A percentile compares a stretch with the other conserved stretches of the same genome.
Evolutionary conservation across 2,888 invertebrate genomes (phyloP).

Genomic region (Folsomia manolachei): DNA sequence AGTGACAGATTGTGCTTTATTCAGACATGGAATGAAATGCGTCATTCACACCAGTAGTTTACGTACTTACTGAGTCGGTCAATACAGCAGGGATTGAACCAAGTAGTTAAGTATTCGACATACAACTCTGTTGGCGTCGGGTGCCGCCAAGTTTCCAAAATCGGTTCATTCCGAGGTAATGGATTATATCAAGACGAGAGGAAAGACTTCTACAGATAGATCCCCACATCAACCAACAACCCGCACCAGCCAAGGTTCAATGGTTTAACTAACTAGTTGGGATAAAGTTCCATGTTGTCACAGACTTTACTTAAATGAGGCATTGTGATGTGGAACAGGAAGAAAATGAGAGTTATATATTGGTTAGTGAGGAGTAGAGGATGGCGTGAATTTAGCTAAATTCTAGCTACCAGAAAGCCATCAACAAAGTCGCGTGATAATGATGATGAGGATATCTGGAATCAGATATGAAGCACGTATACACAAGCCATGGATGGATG

Average conservation of each 20-base stretch:
- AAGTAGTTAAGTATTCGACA: neutral
- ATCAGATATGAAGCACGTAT: neutral
- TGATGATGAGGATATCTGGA: neutral
- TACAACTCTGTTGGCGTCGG: neutral
- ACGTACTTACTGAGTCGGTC: neutral
- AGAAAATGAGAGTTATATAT: too few species aligned
- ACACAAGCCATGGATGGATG: constrained; percentile 17
- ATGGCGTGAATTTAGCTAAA: too few species aligned
- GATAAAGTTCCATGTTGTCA: neutral
- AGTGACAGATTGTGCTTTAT: too few species aligned
- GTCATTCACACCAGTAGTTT: neutral
- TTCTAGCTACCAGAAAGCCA: too few species aligned
- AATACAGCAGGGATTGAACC: neutral
- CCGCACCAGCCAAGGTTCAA: too few species aligned
- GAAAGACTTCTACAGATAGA: too few species aligned
- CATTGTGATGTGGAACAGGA: neutral
- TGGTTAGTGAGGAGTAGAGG: too few species aligned
- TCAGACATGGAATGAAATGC: neutral
- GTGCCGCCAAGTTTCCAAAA: neutral
- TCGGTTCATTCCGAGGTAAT: neutral
- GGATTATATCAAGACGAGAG: neutral
- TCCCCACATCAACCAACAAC: too few species aligned
- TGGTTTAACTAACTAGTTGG: too few species aligned
- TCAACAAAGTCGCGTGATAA: neutral
- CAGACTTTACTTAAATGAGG: neutral